These are phyloP conservation scores for Podarcis raffonei DNA, from an alignment of 2,113 vertebrate genomes.

Conservation along the genomic window DNA sequence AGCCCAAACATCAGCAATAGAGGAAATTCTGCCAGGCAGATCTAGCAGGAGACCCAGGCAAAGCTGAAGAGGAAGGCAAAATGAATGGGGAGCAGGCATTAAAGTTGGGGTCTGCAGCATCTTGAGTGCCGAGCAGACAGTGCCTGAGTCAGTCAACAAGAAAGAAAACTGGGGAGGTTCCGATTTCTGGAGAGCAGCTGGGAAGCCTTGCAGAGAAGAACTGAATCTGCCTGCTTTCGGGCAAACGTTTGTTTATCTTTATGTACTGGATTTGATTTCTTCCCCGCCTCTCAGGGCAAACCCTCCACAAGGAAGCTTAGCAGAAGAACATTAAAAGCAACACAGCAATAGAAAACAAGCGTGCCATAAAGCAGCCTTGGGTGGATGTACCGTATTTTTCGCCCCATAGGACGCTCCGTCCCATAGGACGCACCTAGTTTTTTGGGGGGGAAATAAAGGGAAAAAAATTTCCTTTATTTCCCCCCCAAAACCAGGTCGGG, in stretches of 20 bases:
- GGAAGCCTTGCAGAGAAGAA: neutral
- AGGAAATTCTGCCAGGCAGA: too few relatives aligned
- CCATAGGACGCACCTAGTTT: too few relatives aligned
- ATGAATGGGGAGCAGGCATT: neutral
- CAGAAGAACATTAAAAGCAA: neutral
- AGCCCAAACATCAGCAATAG: too few relatives aligned
- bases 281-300: neutral
- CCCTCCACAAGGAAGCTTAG: neutral
- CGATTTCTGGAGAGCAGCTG: neutral
- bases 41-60: neutral
- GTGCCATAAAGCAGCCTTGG: neutral
- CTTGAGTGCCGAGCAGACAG: neutral
- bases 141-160: neutral
- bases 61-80: neutral
- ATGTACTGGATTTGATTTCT: neutral
- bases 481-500: too few relatives aligned
- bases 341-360: neutral
- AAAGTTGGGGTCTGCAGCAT: neutral
- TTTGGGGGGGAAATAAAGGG: too few relatives aligned
- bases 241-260: neutral
- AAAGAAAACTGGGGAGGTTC: neutral
- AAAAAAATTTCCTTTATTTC: too few relatives aligned
- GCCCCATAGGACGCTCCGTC: too few relatives aligned
- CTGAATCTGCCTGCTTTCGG: neutral
- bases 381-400: too few relatives aligned